Percentiles rank a stretch among this genome's conserved stretches.
phyloP scores from a whole-genome alignment of 1,140 invertebrate genomes.

The Maconellicoccus hirsutus region DNA sequence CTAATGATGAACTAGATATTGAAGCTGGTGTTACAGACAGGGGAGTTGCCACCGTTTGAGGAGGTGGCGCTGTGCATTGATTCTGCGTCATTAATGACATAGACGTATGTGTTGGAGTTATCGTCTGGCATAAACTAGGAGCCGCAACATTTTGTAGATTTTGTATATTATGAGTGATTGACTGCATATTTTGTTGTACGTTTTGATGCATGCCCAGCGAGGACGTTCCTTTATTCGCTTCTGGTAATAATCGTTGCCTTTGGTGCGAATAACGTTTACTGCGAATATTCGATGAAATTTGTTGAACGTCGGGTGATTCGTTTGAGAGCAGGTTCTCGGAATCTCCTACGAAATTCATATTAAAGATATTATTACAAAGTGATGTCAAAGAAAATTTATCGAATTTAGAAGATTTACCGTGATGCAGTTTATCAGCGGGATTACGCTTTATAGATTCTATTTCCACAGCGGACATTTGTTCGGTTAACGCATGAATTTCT shows the following conservation, averaged over 20 bases:
- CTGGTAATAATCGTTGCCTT: constrained; percentile 47
- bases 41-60: background rate
- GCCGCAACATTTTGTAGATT: background rate
- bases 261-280: constrained; percentile 66
- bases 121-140: background rate
- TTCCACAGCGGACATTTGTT: background rate
- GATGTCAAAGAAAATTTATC: too few relatives aligned
- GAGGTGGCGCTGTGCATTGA: background rate
- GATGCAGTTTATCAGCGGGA: background rate
- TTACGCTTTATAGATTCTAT: background rate
- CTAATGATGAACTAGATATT: background rate
- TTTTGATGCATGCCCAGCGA: constrained; percentile 30
- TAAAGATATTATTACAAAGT: too few relatives aligned
- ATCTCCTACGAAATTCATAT: background rate
- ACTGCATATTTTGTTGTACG: background rate
- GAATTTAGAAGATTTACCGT: too few relatives aligned
- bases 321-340: constrained; percentile 23
- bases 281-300: constrained; percentile 34
- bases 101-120: background rate
- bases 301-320: background rate
- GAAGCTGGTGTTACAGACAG: background rate
- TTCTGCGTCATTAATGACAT: background rate
- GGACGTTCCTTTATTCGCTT: constrained; percentile 26
- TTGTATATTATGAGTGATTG: background rate
- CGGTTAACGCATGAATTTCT: background rate